Base-by-base conservation (phyloP, 2,888 invertebrate genomes). In the Disparrhopalites patrizii region DNA sequence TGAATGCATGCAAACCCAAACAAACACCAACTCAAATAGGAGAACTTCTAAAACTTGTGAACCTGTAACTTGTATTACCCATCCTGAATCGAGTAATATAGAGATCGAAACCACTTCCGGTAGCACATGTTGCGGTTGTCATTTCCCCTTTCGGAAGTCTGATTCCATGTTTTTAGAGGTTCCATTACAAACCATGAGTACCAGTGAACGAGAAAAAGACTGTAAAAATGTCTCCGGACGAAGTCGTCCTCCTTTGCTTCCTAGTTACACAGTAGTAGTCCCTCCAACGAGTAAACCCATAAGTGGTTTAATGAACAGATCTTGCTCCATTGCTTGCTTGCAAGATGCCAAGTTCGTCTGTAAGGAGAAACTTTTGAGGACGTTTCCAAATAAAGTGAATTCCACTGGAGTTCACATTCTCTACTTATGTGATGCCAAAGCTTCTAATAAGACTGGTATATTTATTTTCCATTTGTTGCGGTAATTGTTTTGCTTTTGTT, bases 351-450 rank as follows among this genome's bases (percentile, higher is more conserved):
- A 70, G 38, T 57, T 64, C 56, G 68, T 73, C 61, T 72, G 70
- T 66, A 69, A 69, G 43, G 68, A 73, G 58, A 75, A 71, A 62
- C 66, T 75, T 33, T 65, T 75, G 28, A 52, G 65, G 28, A 51
- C 69, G 51, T 68, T 73, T 47, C 75, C 73, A 23, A 73, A 73
- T 66, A 75, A 75, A 65, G 33, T 75, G 31, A 70, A 69, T n/a
- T 60, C 69, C 25, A 68, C 68, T 50, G 75, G 75, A 56, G 72
- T 75, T 15, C 70, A 73, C 38, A 68, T 75, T 60, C 63, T 75
- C 62, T 75, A 75, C 69, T 62, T 72, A 33, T 75, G 75, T 71
- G 73, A 73, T 70, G 38, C 27, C 47, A 65, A 30, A 55, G 55
- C 54, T 40, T 56, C 63, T 60, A 52, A 68, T 61, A 71, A 70